Percentiles rank a stretch among this genome's conserved stretches.
Evolutionary conservation across 2,113 vertebrate genomes (phyloP).

Genomic region (Labeo rohita): DNA sequence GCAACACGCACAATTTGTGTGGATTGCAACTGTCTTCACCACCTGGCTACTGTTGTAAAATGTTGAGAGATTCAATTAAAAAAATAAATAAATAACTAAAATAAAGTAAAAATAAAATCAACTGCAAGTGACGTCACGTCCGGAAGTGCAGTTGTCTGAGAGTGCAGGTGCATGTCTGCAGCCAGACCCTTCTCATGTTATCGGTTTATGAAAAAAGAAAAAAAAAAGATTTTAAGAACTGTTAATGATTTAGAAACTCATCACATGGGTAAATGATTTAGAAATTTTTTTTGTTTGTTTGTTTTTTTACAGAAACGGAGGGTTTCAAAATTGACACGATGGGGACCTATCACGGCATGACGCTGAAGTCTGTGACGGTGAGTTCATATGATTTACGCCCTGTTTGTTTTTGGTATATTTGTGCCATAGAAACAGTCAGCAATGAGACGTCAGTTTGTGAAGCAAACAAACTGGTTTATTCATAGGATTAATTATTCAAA

Average conservation of each 20-base stretch:
- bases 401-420: background rate
- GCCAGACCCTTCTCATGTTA: too few relatives aligned
- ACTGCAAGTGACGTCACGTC: too few relatives aligned
- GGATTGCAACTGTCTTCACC: too few relatives aligned
- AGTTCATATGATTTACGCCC: conserved; percentile 61
- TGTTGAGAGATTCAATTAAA: too few relatives aligned
- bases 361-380: conserved; percentile 98
- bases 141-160: too few relatives aligned
- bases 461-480: conserved; percentile 2
- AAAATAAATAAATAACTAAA: too few relatives aligned
- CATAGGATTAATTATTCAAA: background rate
- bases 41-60: too few relatives aligned
- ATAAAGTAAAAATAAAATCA: too few relatives aligned
- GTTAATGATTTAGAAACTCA: background rate
- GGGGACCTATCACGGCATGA: conserved; percentile 99
- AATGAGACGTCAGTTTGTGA: background rate
- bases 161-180: too few relatives aligned
- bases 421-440: background rate
- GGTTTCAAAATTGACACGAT: conserved; percentile 99
- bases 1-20: too few relatives aligned
- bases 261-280: background rate
- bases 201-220: too few relatives aligned
- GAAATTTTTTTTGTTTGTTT: background rate
- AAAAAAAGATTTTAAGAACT: background rate
- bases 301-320: conserved; percentile 85